Base-by-base conservation (phyloP, 2,797 vertebrate genomes). In the Chaunax sp. region DNA sequence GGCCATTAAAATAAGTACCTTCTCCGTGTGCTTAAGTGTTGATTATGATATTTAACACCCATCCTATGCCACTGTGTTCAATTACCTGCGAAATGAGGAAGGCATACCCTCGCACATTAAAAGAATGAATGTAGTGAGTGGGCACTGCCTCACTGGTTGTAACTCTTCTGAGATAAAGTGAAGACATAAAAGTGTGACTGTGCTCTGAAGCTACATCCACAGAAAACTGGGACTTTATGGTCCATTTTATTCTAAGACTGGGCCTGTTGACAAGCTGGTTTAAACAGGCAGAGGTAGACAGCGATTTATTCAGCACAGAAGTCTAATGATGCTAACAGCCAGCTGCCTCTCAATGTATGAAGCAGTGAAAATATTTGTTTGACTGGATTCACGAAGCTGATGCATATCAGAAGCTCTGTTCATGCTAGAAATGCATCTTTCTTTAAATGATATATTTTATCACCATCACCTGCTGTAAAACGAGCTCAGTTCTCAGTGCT, bases 81-180 rank as follows among this genome's bases (percentile, higher is more conserved):
- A 85, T 81, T 72, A 74, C 63, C 82, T 81, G 64, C 56, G 71
- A 84, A 87, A 90, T 70, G 71, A 86, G 68, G 47, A 55, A 69
- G 71, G 67, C 38, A 19, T 46, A 56, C 35, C 60, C 40, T 50
- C 54, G 40, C 75, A 53, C 25, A 60, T 72, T 51, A 54, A 50
- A 64, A 73, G 58, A 68, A 62, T 60, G 70, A 81, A 84, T 77
- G 76, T 44, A 69, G 46, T 35, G 52, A 68, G 40, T n/a, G n/a
- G n/a, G n/a, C n/a, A n/a, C n/a, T 18, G 77, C 83, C 65, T 81
- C 64, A 69, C 18, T 69, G 68, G 7, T 43, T 60, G 38, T 8
- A 51, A 50, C 75, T 84, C 72, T 59, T 76, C 28, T 38, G 56
- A 82, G 75, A 84, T 55, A 58, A 22, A 44, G 28, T 61, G 51